Evolutionary conservation across 2,113 vertebrate species (phyloP).

Genomic region (Halcyon senegalensis): DNA sequence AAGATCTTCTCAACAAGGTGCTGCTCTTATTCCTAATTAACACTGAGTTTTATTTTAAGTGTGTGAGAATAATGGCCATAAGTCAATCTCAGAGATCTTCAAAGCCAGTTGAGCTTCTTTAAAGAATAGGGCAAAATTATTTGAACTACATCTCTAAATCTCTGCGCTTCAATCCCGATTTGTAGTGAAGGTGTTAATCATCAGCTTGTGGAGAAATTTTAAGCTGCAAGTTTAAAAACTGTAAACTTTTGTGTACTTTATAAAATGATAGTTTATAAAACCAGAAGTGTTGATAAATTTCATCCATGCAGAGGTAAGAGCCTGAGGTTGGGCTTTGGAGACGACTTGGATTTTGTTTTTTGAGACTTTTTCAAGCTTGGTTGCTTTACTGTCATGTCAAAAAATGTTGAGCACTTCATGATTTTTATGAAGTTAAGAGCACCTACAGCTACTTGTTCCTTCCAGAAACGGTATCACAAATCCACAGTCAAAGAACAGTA

Average conservation of each 20-base stretch:
- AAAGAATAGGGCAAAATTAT: neutral
- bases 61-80: neutral
- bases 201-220: neutral
- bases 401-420: neutral
- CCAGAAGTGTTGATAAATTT: neutral
- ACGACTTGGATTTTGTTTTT: neutral
- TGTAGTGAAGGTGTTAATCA: neutral
- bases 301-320: neutral
- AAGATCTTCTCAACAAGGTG: neutral
- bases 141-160: neutral
- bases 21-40: neutral
- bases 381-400: neutral
- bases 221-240: neutral
- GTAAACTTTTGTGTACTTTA: neutral
- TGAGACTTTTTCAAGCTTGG: neutral
- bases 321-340: neutral
- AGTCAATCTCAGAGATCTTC: neutral
- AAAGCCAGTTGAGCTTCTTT: neutral
- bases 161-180: neutral
- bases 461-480: neutral
- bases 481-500: neutral
- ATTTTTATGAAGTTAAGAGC: neutral
- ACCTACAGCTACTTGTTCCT: neutral
- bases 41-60: neutral
- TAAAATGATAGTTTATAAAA: neutral